Evolutionary conservation across 2,888 invertebrate species (phyloP).

Genomic region (Ichneumon xanthorius): DNA sequence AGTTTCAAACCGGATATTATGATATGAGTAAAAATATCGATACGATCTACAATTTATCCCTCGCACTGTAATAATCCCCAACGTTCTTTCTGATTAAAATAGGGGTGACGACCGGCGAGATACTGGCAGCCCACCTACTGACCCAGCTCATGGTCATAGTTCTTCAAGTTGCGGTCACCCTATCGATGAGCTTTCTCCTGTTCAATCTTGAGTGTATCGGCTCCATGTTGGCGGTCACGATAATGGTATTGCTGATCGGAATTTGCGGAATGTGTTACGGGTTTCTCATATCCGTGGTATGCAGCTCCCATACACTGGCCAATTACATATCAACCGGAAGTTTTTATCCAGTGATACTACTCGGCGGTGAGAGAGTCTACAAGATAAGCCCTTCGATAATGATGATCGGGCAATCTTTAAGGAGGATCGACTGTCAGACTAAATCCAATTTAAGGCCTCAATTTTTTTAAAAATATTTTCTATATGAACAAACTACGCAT

Average conservation of each 20-base stretch:
- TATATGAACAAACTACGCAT: no score
- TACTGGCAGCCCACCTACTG: constrained; percentile 92
- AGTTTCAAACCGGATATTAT: no score
- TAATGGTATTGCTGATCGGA: constrained; percentile 90
- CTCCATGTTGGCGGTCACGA: constrained; percentile 87
- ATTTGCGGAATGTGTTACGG: constrained; percentile 95
- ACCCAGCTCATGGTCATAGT: constrained; percentile 91
- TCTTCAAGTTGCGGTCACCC: constrained; percentile 89
- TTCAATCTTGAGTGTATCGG: constrained; percentile 89
- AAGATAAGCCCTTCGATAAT: no score
- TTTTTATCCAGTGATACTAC: constrained; percentile 95
- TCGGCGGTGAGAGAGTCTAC: constrained; percentile 89
- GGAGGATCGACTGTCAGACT: no score
- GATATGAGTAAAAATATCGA: neutral
- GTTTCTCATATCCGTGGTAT: constrained; percentile 92
- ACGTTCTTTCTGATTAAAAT: constrained; percentile 46
- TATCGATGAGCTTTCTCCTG: constrained; percentile 87
- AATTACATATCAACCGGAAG: constrained; percentile 95
- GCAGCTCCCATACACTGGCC: constrained; percentile 91
- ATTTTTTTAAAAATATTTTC: no score
- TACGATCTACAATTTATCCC: constrained; percentile 5
- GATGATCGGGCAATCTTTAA: no score
- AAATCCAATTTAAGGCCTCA: no score
- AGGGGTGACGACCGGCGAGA: constrained; percentile 92
- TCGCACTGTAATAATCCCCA: constrained; percentile 11